Evolutionary conservation across 2,797 vertebrate genomes (phyloP).

Genomic region (Lateolabrax maculatus): DNA sequence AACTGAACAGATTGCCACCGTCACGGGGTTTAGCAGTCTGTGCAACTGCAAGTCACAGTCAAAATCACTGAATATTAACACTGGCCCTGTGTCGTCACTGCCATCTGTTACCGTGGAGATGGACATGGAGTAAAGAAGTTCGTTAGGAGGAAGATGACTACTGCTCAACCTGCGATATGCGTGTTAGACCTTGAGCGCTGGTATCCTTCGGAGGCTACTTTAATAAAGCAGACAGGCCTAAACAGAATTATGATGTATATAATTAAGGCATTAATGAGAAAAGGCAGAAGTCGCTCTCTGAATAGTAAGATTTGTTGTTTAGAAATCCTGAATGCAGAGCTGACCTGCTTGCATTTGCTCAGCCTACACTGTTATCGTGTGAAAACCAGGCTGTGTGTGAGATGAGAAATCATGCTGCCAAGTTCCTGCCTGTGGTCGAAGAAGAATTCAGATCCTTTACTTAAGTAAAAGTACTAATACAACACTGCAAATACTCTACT

Average conservation of each 20-base stretch:
- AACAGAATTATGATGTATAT: not conserved
- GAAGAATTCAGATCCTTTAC: not conserved
- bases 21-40: conserved; percentile 31
- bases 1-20: conserved; percentile 52
- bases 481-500: not conserved
- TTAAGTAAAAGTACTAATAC: not conserved
- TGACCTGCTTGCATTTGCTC: conserved; percentile 11
- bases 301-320: not conserved
- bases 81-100: conserved; percentile 31
- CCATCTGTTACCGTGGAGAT: conserved; percentile 69
- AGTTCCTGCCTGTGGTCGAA: conserved; percentile 1
- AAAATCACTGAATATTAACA: conserved; percentile 52
- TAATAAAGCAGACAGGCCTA: not conserved
- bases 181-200: conserved; percentile 5
- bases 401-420: conserved; percentile 22
- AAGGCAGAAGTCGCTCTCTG: not conserved
- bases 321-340: not conserved
- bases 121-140: conserved; percentile 31
- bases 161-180: conserved; percentile 34
- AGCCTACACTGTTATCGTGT: conserved; percentile 32
- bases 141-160: conserved; percentile 39
- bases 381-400: conserved; percentile 30
- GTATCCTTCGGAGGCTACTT: conserved; percentile 1
- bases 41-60: conserved; percentile 5
- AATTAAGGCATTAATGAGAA: not conserved